These are phyloP conservation scores for Rugalucina vietnamica DNA, from an alignment of 2,888 invertebrate species.

Conservation along the genomic window DNA sequence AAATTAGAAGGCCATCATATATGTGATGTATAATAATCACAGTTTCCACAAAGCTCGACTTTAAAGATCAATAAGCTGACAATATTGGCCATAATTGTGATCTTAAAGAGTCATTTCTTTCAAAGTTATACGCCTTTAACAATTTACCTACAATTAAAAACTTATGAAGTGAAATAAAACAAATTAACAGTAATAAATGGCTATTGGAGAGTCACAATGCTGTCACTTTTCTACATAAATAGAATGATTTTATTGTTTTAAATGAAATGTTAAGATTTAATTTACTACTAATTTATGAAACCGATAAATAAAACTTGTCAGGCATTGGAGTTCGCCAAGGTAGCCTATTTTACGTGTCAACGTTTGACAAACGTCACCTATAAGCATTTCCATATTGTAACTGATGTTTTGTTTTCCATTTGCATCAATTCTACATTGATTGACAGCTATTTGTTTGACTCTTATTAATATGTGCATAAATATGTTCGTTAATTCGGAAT, in stretches of 20 bases:
- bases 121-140: slow-evolving; percentile 10
- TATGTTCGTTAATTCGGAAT: neutral
- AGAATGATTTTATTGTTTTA: slow-evolving; percentile 63
- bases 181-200: slow-evolving; percentile 7
- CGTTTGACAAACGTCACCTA: neutral
- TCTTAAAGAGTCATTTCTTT: slow-evolving; percentile 7
- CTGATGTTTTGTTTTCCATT: neutral
- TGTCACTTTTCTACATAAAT: neutral
- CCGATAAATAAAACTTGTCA: slow-evolving; percentile 43
- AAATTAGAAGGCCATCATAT: no score
- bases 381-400: neutral
- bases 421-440: neutral
- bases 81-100: neutral
- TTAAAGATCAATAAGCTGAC: slow-evolving; percentile 15
- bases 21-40: neutral
- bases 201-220: neutral
- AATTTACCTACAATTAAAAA: slow-evolving; percentile 16
- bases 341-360: slow-evolving; percentile 41
- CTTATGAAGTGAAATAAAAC: slow-evolving; percentile 2
- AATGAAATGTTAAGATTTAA: slow-evolving; percentile 55
- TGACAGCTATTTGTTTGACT: slow-evolving; percentile 12
- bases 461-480: slow-evolving; percentile 14
- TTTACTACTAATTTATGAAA: slow-evolving; percentile 58
- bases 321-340: slow-evolving; percentile 20
- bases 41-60: neutral